Base-by-base conservation (phyloP, 2,888 invertebrate genomes). In the Campopleginae sp. region DNA sequence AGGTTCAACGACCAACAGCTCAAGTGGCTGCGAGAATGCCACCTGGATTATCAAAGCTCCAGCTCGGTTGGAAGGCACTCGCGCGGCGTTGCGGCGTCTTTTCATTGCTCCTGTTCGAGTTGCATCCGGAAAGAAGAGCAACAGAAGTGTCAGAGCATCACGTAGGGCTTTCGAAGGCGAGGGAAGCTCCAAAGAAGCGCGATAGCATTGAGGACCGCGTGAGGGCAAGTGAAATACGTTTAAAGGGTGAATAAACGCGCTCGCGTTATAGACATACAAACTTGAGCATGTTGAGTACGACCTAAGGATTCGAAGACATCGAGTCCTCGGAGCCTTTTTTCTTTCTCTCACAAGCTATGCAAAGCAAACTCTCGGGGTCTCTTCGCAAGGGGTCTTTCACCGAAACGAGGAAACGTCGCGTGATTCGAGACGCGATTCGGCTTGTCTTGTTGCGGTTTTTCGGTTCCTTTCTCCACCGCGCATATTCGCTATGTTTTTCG, bases 361-460 rank as follows among this genome's bases (percentile, higher is more conserved):
- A 72, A 70, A 61, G 80, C 70, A 46, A 48, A 14, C 54, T 51
- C 61, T 23, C 38, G 72, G 61, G 80, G 38, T 72, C 75, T 66
- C 46, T 23, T 61, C 54, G 74, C 58, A 54, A 87, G 85, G 86
- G 88, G 88, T 87, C 86, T 86, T 87, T 83, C 84, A 84, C 82
- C 87, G 86, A 88, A 90, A 89, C 90, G 89, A 88, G 90, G 86
- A 89, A 90, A 89, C 87, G 90, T 90, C 88, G 88, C 88, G 88
- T 86, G 89, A 89, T 89, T 79, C 85, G 80, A 85, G 84, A 76
- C 72, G 87, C 85, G 88, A 89, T 87, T 84, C 82, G 70, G 79
- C 74, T 80, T 83, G 80, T 83, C 42, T 79, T 65, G 51, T 58
- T 46, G 66, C 58, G 66, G 33, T 44, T 38, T 48, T 63, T 48